Percentiles rank a stretch among this genome's conserved stretches.
Conservation (phyloP, 2,888 invertebrate species). For the Patella pellucida region DNA sequence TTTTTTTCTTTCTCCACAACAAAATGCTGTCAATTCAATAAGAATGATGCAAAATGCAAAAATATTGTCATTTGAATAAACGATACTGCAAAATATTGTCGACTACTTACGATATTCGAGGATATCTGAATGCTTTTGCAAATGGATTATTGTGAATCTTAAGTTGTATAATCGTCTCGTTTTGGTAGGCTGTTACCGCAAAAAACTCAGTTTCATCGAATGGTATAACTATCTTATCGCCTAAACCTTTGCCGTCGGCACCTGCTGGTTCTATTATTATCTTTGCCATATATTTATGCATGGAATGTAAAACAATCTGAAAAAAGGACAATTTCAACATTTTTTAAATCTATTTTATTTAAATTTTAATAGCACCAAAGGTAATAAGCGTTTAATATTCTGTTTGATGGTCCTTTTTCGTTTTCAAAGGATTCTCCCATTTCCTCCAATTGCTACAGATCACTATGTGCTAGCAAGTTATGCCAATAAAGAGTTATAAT, state of each 20-base stretch:
- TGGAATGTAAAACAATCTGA: slow-evolving; percentile 52
- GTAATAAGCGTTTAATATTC: too few relatives aligned
- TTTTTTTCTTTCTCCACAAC: too few relatives aligned
- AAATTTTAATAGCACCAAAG: neutral
- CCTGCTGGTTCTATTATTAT: slow-evolving; percentile 37
- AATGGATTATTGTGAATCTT: slow-evolving; percentile 58
- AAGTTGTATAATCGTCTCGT: slow-evolving; percentile 47
- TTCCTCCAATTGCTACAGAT: too few relatives aligned
- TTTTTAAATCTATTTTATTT: too few relatives aligned
- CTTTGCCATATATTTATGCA: slow-evolving; percentile 49
- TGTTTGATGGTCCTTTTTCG: too few relatives aligned
- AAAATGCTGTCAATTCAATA: too few relatives aligned
- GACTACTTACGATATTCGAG: neutral
- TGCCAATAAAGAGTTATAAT: too few relatives aligned
- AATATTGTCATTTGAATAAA: too few relatives aligned
- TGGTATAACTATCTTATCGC: slow-evolving; percentile 30
- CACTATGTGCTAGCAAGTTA: too few relatives aligned
- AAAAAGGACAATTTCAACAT: slow-evolving; percentile 4
- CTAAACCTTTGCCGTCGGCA: slow-evolving; percentile 18
- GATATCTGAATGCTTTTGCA: slow-evolving; percentile 52
- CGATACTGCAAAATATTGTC: too few relatives aligned
- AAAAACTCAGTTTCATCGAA: slow-evolving; percentile 48
- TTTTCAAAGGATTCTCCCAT: too few relatives aligned
- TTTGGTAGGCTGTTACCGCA: slow-evolving; percentile 55
- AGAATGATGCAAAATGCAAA: too few relatives aligned